Percentiles rank a stretch among this genome's conserved stretches.
Evolutionary conservation across 2,113 vertebrate genomes (phyloP).

Genomic region (Hippocampus barbouri): DNA sequence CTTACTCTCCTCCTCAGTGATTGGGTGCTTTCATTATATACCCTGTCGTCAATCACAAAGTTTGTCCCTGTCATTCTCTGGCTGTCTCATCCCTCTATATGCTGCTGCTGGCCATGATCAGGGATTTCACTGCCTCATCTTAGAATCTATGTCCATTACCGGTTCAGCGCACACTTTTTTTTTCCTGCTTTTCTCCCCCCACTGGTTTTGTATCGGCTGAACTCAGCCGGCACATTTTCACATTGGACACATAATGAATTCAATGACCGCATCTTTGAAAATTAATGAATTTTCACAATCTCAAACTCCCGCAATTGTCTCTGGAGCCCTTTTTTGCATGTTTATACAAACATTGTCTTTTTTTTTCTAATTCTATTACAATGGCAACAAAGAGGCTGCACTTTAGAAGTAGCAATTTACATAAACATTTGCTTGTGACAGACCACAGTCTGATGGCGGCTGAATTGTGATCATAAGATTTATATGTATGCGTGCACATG

Average conservation of each 20-base stretch:
- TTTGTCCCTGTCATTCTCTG: constrained; percentile 3
- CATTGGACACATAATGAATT: constrained; percentile 35
- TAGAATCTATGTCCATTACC: constrained; percentile 34
- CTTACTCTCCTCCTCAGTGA: constrained; percentile 4
- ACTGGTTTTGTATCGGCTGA: constrained; percentile 11
- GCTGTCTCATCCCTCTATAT: constrained; percentile 2
- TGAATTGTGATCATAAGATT: not conserved
- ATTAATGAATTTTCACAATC: constrained; percentile 15
- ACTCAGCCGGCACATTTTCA: constrained; percentile 28
- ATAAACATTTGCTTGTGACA: constrained; percentile 17
- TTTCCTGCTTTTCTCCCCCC: constrained; percentile 10
- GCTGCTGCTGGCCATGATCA: constrained; percentile 30
- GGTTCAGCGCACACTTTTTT: constrained; percentile 17
- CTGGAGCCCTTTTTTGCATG: constrained; percentile 9
- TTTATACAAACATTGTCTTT: constrained; percentile 13
- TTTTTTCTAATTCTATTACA: constrained; percentile 14
- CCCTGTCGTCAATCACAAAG: not conserved
- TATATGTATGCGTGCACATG: not conserved
- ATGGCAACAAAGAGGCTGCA: constrained; percentile 11
- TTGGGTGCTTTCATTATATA: constrained; percentile 20
- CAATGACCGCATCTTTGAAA: constrained; percentile 24
- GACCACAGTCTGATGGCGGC: constrained; percentile 16
- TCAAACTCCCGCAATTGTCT: constrained; percentile 4
- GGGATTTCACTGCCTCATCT: constrained; percentile 29
- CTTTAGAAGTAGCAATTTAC: constrained; percentile 15